phyloP scores from a whole-genome alignment of 2,888 invertebrate species.

The Exocentrus adspersus region DNA sequence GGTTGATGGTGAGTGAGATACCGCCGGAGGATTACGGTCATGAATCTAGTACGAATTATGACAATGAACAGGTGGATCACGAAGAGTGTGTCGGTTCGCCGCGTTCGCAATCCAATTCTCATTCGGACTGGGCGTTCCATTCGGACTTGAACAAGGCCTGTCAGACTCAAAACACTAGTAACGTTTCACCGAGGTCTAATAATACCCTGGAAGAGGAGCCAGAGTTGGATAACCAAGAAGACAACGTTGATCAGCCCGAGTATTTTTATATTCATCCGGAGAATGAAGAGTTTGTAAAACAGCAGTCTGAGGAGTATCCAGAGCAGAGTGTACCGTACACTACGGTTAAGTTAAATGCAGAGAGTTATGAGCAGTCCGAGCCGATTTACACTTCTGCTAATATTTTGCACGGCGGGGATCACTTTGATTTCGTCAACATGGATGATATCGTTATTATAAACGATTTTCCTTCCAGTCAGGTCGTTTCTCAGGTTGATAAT shows the following conservation, averaged over 20 bases:
- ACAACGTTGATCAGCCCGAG: conserved; percentile 40
- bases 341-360: conserved; percentile 26
- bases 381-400: conserved; percentile 54
- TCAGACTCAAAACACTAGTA: conserved; percentile 53
- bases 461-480: conserved; percentile 56
- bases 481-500: conserved; percentile 58
- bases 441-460: conserved; percentile 63
- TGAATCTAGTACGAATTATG: conserved; percentile 18
- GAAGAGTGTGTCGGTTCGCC: conserved; percentile 43
- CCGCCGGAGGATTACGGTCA: conserved; percentile 21
- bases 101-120: conserved; percentile 33
- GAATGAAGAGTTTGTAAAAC: conserved; percentile 19
- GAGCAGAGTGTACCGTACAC: conserved; percentile 30
- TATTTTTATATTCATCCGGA: conserved; percentile 36
- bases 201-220: conserved; percentile 32
- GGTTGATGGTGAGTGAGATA: conserved; percentile 31
- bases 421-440: conserved; percentile 65
- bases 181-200: conserved; percentile 34
- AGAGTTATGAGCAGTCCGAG: conserved; percentile 48
- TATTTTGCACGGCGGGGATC: conserved; percentile 52
- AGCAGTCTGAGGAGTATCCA: neutral
- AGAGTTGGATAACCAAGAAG: conserved; percentile 26
- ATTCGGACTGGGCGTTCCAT: conserved; percentile 42
- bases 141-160: conserved; percentile 61
- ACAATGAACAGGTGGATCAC: conserved; percentile 37